Base-by-base conservation (phyloP, 2,797 vertebrate genomes). In the Knipowitschia caucasica region DNA sequence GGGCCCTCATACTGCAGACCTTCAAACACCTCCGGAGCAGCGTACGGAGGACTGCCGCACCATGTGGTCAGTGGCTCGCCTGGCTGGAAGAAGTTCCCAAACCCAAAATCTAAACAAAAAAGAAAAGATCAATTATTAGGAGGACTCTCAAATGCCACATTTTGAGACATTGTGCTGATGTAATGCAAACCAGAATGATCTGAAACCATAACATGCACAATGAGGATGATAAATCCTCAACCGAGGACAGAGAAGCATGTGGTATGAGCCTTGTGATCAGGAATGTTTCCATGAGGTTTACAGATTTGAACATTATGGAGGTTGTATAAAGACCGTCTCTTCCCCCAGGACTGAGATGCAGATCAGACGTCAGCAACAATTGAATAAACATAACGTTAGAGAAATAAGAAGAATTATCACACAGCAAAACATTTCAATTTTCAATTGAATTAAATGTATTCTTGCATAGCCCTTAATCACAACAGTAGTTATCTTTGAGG, bases 1-100 rank as follows among this genome's bases (percentile, higher is more conserved):
- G 97, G 97, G 50, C 97, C 97, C 81, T 99, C 97, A 4, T 99
- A 99, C 56, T 98, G 95, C 71, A 95, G 97, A 30, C 97, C 97
- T 80, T 99, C 97, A 53, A 99, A 99, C 40, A 99, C 96, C 69
- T 99, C 97, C 0, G 97, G 97, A 72, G 97, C 97, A 44, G 96
- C 96, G 0, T 99, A 99, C 0, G 97, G 96, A 12, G 97, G 97
- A 76, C 97, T 99, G 58, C 97, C 97, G 26, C 97, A 99, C 95
- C 96, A 99, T 0, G 97, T 99, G 1, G 92, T 92, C 77, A 99
- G 86, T 50, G 94, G 94, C 80, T 96, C 93, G 17, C 96, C 97
- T 0, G 87, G 92, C 88, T 94, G 92, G 82, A 97, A 99, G 89
- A 99, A 99, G 86, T 99, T 99, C 59, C 95, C 96, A 72, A 99